Evolutionary conservation across 2,113 vertebrate genomes (phyloP).

Genomic region (Actenoides lindsayi): DNA sequence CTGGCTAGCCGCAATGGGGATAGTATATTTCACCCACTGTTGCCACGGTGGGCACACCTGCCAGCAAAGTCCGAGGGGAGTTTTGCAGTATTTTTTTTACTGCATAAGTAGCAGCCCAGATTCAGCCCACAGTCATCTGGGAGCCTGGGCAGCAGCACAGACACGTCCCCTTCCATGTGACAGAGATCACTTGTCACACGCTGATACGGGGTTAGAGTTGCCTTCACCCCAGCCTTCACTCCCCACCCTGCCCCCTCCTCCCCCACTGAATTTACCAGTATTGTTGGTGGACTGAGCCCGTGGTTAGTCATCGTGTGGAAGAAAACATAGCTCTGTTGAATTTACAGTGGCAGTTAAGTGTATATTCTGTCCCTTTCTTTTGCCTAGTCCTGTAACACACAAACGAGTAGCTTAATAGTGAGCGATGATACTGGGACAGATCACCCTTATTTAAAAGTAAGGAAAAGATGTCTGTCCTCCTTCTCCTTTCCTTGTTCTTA

Average conservation of each 20-base stretch:
- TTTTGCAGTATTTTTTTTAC: not conserved
- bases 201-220: constrained; percentile 11
- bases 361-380: not conserved
- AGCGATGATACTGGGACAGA: not conserved
- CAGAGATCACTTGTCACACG: not conserved
- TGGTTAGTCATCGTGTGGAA: not conserved
- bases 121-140: not conserved
- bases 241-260: not conserved
- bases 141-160: constrained; percentile 17
- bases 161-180: not conserved
- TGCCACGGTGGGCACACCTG: not conserved
- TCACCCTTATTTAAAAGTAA: not conserved
- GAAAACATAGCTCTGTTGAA: not conserved
- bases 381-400: not conserved
- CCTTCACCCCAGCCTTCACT: constrained; percentile 55
- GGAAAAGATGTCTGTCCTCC: not conserved
- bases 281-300: not conserved
- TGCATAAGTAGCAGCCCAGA: not conserved
- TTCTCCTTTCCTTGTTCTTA: not conserved
- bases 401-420: not conserved
- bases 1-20: constrained; percentile 31
- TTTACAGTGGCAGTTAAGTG: not conserved
- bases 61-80: not conserved
- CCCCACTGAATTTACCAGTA: not conserved
- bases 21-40: not conserved